Evolutionary conservation across 2,797 vertebrate species (phyloP), one percentile per base, ranked within the genome.

Genomic region (Coluber constrictor): DNA sequence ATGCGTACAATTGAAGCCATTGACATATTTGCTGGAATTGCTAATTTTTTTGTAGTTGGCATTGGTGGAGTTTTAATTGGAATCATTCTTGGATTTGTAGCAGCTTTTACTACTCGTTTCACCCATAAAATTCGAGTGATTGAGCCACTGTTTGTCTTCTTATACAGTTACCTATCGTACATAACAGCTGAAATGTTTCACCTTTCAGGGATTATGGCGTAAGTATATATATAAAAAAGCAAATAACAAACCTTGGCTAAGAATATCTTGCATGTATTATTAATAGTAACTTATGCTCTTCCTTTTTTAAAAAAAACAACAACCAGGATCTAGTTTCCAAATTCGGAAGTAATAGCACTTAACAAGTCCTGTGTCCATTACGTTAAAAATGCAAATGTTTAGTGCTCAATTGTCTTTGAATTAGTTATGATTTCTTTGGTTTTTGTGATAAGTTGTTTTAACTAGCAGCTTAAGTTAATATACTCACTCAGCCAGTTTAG

Each of bases 171-270:
- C 96, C 97, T 99, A 97, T 98, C 99, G 92, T 99, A 99, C 93
- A 98, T 99, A 96, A 98, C 99, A 92, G 98, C 99, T 0, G 99
- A 99, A 97, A 98, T 99, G 96, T 99, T 99, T 89, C 97, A 98
- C 93, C 98, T 99, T 96, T 99, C 99, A 0, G 99, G 99, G 96
- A 99, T 99, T 97, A 99, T 99, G 99, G 98, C 99, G 99, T 99
- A 97, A 99, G 99, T 99, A 97, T 95, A 86, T 51, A 59, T 13
- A 37, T 66, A 87, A 94, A 74, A 60, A 51, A 54, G 29, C 12
- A 29, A 59, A 25, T 20, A 83, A 83, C 37, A 83, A 83, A 47
- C 37, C 54, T 95, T 94, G 63, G 91, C 89, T 96, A 95, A 93
- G 66, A 91, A 61, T 70, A 93, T 88, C 57, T 90, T 92, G 93